Evolutionary conservation across 2,888 invertebrate genomes (phyloP), one percentile per base, ranked within the genome.

Genomic region (Volucella inanis): DNA sequence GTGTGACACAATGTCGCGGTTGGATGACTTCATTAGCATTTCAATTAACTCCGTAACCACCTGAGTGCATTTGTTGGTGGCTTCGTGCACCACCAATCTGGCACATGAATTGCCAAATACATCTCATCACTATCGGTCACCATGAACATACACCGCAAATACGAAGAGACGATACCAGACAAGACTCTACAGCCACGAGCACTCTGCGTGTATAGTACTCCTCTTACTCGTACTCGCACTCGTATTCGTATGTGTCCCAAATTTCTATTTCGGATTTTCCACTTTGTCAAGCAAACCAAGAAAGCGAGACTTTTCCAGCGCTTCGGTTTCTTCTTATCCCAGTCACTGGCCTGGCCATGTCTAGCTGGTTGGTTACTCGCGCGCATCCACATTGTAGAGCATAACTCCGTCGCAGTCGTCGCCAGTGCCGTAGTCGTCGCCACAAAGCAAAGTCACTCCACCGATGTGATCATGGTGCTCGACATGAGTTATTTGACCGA

Each of bases 241-340:
- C 31, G 31, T n/a, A 38, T 38, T 55, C 38, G 55, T 59, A 78
- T 80, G 80, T 89, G 89, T 89, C 89, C 89, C 89, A 88, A 89
- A 89, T 89, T 88, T 82, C 89, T 89, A 88, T 88, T 89, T 89
- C 88, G 89, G 89, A 85, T 89, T 89, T 89, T 89, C 89, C 89
- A 89, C 89, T 88, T 89, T 89, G 89, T 89, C 89, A 89, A 89
- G 89, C 89, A 89, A 87, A 85, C 11, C 89, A 89, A 89, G 89
- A 89, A 89, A 89, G 89, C 89, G 89, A 89, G 88, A 89, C 89
- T 85, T 54, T 31, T 31, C 31, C 47, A 62, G n/a, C 43, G 52
- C 65, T 50, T 55, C 62, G 61, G 61, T 64, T 77, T 84, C 79
- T 67, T 78, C 75, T 70, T 70, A 38, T 77, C 52, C 31, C 49